A percentile compares a stretch with the other conserved stretches of the same genome.
phyloP scores from a whole-genome alignment of 2,888 invertebrate species.

The Caenorhabditis becei region DNA sequence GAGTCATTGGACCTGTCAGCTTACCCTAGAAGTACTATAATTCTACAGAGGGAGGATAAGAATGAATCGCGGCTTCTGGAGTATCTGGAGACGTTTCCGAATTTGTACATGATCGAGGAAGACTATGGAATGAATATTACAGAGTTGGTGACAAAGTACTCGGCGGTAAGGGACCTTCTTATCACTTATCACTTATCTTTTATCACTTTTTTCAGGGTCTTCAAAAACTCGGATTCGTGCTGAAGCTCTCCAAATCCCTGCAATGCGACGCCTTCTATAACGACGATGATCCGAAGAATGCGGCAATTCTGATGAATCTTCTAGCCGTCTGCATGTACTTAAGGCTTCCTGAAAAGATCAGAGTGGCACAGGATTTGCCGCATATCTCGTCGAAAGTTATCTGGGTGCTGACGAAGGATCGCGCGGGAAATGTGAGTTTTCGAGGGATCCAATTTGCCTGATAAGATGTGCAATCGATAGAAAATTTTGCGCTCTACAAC shows the following conservation, averaged over 20 bases:
- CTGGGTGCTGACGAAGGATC: slow-evolving; percentile 17
- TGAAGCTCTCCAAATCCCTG: neutral
- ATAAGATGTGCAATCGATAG: too few species aligned
- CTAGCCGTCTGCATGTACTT: slow-evolving; percentile 28
- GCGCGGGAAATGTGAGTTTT: neutral
- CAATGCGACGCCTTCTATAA: neutral
- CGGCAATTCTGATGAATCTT: slow-evolving; percentile 27
- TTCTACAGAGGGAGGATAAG: slow-evolving; percentile 2
- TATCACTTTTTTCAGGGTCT: slow-evolving; percentile 11
- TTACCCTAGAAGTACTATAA: slow-evolving; percentile 5
- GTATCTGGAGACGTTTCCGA: slow-evolving; percentile 15
- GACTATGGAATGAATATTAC: neutral
- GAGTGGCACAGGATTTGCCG: neutral
- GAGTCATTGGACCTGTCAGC: slow-evolving; percentile 28
- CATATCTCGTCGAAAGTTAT: slow-evolving; percentile 22
- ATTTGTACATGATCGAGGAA: slow-evolving; percentile 20
- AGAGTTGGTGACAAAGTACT: slow-evolving; percentile 14
- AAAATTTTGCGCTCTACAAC: too few species aligned
- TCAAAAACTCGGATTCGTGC: slow-evolving; percentile 22
- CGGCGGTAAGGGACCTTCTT: neutral
- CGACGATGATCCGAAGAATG: neutral
- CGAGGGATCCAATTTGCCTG: neutral
- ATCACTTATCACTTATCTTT: too few species aligned
- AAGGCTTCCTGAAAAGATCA: neutral
- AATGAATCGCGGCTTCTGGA: slow-evolving; percentile 4